Evolutionary conservation across 2,113 vertebrate species (phyloP), one percentile per base, ranked within the genome.

Genomic region (Hemibagrus wyckioides): DNA sequence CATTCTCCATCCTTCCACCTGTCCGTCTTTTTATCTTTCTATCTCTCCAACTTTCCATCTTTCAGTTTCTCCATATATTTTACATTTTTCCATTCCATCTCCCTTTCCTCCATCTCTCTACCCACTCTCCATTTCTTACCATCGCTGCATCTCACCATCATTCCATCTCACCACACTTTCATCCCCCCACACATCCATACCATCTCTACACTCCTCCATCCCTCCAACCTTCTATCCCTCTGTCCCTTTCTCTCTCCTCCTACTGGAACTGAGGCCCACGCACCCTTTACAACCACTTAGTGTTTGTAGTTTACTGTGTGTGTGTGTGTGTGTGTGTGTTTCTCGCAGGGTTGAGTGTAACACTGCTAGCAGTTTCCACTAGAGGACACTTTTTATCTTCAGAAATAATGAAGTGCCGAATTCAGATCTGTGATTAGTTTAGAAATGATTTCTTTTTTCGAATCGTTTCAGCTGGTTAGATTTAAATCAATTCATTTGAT

Each of bases 351-450:
- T 67, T 1, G 48, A 41, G 28, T 87, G 7, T 87, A 81, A 57
- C 17, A 63, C 57, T 80, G 44, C 39, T 54, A 23, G 44, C n/a
- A 41, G 13, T 79, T 83, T 86, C 65, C 86, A 88, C 84, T 88
- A 88, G 89, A 88, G 90, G 89, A 88, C 76, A 88, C n/a, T 85
- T 91, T 59, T 56, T 41, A 84, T 80, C 80, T 88, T 86, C 82
- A 84, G 76, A 71, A 85, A 61, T 30, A 30, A 59, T 84, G n/a
- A 33, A 73, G 36, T 80, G 61, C 33, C 50, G 41, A 76, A 54
- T 21, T 33, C 17, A 54, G n/a, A 33, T 10, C 25, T n/a, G 10
- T 76, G 41, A 28, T 50, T 44, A 8, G 1, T 73, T 33, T 76
- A n/a, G 13, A 76, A 76, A 76, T 76, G 10, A 28, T n/a, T n/a